Base-by-base conservation (phyloP, 1,140 invertebrate species). In the Lordiphosa clarofinis region DNA sequence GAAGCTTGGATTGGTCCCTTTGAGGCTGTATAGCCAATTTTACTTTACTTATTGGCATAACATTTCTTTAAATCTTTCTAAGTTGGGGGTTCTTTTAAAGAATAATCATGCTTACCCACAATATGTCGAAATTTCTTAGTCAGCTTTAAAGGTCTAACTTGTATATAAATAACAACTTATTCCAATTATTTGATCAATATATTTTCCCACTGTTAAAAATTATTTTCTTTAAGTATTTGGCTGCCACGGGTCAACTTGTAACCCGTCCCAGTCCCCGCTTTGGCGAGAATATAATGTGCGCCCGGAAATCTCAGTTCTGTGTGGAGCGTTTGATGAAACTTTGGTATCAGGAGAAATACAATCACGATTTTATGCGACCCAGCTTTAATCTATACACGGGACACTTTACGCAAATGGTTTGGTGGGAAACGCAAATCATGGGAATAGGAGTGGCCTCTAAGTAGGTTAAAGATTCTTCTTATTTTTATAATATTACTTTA, bases 321-420 rank as follows among this genome's bases (percentile, higher is more conserved):
- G 50, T 69, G 4, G 15, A 58, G 3, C 24, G 19, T 7, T 4
- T 56, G 12, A 56, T 56, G 11, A 43, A 44, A 36, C 33, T 56
- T 0, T 93, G 92, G 92, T 93, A 92, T 67, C 90, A 91, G 33
- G 92, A 92, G 73, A 90, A 89, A 21, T 90, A 90, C 60, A 81
- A 90, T 21, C 89, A 92, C 81, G 89, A 90, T 72, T 91, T 90
- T 79, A 72, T 63, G 38, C 91, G 89, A 55, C 94, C 94, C 64
- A 93, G 93, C 0, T 91, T 91, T 13, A 92, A 92, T 53, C 84
- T 94, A 9, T 92, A 93, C 64, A 87, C 78, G 90, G 91, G 93
- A 71, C 93, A 94, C 61, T 94, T 94, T 61, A 92, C 92, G 0
- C 92, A 94, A 89, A 90, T 94, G 4, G 89, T 95, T 2, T 95